A percentile compares a stretch with the other conserved stretches of the same genome.
These are phyloP conservation scores for Drosophila orena DNA, from an alignment of 1,140 invertebrate species.

Conservation along the genomic window DNA sequence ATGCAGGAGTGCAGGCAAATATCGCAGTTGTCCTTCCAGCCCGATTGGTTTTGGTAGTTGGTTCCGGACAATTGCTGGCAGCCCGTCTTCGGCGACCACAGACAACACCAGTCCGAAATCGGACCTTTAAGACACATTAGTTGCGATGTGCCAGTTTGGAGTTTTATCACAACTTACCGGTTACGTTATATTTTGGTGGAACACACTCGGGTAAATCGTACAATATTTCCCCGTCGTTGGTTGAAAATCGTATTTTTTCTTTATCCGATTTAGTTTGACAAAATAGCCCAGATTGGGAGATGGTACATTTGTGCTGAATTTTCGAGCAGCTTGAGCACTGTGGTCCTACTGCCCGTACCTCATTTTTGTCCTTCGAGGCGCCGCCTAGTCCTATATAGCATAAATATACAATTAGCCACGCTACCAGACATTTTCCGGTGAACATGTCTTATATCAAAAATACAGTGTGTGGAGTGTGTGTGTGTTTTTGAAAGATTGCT, in stretches of 20 bases:
- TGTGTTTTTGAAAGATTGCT: background rate
- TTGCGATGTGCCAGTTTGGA: too few species aligned
- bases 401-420: background rate
- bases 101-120: slow-evolving; percentile 2
- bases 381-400: background rate
- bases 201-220: background rate
- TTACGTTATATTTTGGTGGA: background rate
- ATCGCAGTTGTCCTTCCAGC: slow-evolving; percentile 1
- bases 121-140: background rate
- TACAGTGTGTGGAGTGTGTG: background rate
- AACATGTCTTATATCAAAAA: background rate
- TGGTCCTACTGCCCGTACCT: background rate
- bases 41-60: background rate
- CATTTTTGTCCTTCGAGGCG: background rate
- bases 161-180: background rate
- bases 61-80: slow-evolving; percentile 9
- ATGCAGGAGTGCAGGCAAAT: background rate
- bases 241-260: background rate
- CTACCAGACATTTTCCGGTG: background rate
- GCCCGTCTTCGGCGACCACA: slow-evolving; percentile 3
- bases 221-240: too few species aligned
- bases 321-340: background rate
- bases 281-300: background rate
- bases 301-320: background rate
- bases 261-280: slow-evolving; percentile 1